A percentile compares a stretch with the other conserved stretches of the same genome.
phyloP scores from a whole-genome alignment of 2,888 invertebrate species.

The Danaus chrysippus region DNA sequence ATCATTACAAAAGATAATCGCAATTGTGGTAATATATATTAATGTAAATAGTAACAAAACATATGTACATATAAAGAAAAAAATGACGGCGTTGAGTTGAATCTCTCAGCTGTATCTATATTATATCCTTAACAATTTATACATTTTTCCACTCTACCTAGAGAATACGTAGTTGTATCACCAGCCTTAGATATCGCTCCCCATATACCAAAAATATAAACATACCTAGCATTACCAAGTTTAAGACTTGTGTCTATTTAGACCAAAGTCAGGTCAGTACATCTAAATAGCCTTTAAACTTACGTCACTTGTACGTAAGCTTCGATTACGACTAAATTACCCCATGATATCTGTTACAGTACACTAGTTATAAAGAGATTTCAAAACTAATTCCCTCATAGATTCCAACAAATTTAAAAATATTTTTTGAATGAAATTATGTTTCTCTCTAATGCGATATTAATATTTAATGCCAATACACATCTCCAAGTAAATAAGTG shows the following conservation, averaged over 20 bases:
- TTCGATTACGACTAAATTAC: conserved; percentile 18
- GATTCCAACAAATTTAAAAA: no score
- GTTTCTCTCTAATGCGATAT: no score
- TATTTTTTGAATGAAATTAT: no score
- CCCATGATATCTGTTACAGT: conserved; percentile 16
- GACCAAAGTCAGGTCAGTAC: conserved; percentile 38
- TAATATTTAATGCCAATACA: no score
- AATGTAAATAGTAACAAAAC: conserved; percentile 12
- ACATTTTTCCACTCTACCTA: conserved; percentile 43
- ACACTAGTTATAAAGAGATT: no score
- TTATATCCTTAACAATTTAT: conserved; percentile 55
- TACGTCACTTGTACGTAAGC: conserved; percentile 11
- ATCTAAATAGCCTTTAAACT: conserved; percentile 22
- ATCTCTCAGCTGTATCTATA: conserved; percentile 58
- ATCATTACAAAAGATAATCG: conserved; percentile 27
- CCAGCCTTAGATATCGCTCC: conserved; percentile 66
- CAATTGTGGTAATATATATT: conserved; percentile 11
- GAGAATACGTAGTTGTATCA: conserved; percentile 63
- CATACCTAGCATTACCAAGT: conserved; percentile 27
- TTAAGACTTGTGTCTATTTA: conserved; percentile 17
- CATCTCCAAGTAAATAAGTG: no score
- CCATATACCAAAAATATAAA: conserved; percentile 44
- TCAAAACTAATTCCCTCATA: no score
- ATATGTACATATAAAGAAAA: conserved; percentile 25
- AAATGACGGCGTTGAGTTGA: conserved; percentile 56